phyloP scores from a whole-genome alignment of 2,113 vertebrate species.

The Heterochromis multidens region DNA sequence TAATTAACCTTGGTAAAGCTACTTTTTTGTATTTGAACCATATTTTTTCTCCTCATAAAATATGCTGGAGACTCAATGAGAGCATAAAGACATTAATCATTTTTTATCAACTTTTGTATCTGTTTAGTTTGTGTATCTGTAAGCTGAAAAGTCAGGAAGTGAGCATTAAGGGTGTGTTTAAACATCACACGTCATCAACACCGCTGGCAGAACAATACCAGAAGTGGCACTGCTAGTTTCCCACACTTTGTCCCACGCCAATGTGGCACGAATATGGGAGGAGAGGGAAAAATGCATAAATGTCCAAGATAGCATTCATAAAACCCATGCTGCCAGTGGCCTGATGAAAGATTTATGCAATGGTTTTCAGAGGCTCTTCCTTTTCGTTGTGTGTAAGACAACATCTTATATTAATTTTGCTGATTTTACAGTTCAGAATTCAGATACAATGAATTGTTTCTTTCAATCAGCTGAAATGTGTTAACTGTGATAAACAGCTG shows the following conservation, averaged over 20 bases:
- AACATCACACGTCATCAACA: slow-evolving; percentile 43
- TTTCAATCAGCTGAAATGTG: slow-evolving; percentile 39
- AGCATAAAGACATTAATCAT: background rate
- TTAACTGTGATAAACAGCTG: slow-evolving; percentile 41
- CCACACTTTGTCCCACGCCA: slow-evolving; percentile 56
- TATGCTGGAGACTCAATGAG: background rate
- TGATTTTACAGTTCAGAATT: slow-evolving; percentile 11
- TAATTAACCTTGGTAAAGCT: background rate
- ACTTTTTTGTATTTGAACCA: background rate
- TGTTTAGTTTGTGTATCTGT: slow-evolving; percentile 30
- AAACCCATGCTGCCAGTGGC: slow-evolving; percentile 18
- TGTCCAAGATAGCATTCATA: slow-evolving; percentile 43
- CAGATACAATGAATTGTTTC: slow-evolving; percentile 18
- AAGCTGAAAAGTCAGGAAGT: slow-evolving; percentile 46
- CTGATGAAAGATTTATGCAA: slow-evolving; percentile 40
- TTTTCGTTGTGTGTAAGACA: background rate
- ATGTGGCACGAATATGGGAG: slow-evolving; percentile 18
- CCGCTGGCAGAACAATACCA: slow-evolving; percentile 61
- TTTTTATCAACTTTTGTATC: slow-evolving; percentile 14
- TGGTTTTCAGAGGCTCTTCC: slow-evolving; percentile 17
- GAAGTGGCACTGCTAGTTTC: slow-evolving; percentile 48
- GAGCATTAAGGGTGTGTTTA: slow-evolving; percentile 41
- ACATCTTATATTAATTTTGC: slow-evolving; percentile 32
- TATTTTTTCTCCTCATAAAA: background rate
- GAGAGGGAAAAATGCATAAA: slow-evolving; percentile 17